A percentile compares a stretch with the other conserved stretches of the same genome.
Evolutionary conservation across 2,113 vertebrate species (phyloP).

Genomic region (Myrmophylax atrothorax): DNA sequence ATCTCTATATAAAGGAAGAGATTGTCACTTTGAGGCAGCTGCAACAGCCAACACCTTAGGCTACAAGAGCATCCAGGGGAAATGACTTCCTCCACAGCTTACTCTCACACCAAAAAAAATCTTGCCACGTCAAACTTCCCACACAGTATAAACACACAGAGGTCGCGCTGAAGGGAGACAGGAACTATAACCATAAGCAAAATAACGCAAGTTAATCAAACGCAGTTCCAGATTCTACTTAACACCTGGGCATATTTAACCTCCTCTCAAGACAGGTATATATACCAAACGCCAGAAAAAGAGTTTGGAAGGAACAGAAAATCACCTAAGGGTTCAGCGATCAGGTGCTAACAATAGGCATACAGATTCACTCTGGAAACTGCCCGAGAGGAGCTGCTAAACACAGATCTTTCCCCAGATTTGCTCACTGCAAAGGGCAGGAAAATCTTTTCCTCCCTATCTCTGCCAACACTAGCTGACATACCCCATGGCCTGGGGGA

Average conservation of each 20-base stretch:
- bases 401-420: too few relatives aligned
- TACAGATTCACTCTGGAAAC: not conserved
- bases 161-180: not conserved
- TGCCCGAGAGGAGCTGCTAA: not conserved
- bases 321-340: not conserved
- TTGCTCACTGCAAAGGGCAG: not conserved
- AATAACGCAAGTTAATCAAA: not conserved
- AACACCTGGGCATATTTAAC: not conserved
- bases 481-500: not conserved
- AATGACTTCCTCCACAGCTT: slow-evolving; percentile 5
- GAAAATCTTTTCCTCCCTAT: not conserved
- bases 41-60: not conserved
- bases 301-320: not conserved
- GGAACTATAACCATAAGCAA: not conserved
- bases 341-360: not conserved
- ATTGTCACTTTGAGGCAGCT: not conserved
- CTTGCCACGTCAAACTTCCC: slow-evolving; percentile 79
- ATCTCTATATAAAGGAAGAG: not conserved
- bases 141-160: slow-evolving; percentile 5
- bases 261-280: not conserved
- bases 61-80: not conserved
- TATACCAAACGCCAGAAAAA: not conserved
- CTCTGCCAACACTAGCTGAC: not conserved
- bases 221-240: not conserved
- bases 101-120: not conserved